Conservation (phyloP, 2,113 vertebrate genomes). For the Paracanthobrama guichenoti region DNA sequence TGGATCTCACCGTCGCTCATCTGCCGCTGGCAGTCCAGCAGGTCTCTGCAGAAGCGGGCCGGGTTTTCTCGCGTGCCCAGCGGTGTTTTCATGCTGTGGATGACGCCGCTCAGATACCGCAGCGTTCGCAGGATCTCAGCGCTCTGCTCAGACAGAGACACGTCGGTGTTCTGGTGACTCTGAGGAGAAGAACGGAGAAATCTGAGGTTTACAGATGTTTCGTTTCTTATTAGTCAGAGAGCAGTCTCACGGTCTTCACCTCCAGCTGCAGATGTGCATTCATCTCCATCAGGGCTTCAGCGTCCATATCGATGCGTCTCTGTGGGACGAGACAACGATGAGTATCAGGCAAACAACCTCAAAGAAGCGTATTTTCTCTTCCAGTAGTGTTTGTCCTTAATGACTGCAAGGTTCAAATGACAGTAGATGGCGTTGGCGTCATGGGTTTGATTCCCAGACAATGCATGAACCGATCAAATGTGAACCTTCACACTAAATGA, state of each 20-base stretch:
- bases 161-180: slow-evolving; percentile 92
- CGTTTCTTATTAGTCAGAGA: not conserved
- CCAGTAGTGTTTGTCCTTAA: not conserved
- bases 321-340: slow-evolving; percentile 64
- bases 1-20: slow-evolving; percentile 83
- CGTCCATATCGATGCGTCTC: slow-evolving; percentile 82
- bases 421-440: too few species aligned
- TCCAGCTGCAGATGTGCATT: slow-evolving; percentile 80
- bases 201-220: too few species aligned
- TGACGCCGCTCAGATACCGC: slow-evolving; percentile 86
- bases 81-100: slow-evolving; percentile 90
- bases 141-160: slow-evolving; percentile 79
- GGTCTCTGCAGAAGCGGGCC: slow-evolving; percentile 91
- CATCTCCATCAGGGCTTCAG: slow-evolving; percentile 78
- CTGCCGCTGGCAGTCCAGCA: slow-evolving; percentile 87
- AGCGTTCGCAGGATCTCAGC: slow-evolving; percentile 90
- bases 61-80: slow-evolving; percentile 91
- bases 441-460: too few species aligned
- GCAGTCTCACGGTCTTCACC: slow-evolving; percentile 72
- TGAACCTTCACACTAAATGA: too few species aligned
- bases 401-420: not conserved
- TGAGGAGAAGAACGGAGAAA: slow-evolving; percentile 59
- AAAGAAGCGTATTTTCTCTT: not conserved
- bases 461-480: too few species aligned
- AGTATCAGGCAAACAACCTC: not conserved